phyloP scores from a whole-genome alignment of 2,113 vertebrate genomes.

The Channa argus region DNA sequence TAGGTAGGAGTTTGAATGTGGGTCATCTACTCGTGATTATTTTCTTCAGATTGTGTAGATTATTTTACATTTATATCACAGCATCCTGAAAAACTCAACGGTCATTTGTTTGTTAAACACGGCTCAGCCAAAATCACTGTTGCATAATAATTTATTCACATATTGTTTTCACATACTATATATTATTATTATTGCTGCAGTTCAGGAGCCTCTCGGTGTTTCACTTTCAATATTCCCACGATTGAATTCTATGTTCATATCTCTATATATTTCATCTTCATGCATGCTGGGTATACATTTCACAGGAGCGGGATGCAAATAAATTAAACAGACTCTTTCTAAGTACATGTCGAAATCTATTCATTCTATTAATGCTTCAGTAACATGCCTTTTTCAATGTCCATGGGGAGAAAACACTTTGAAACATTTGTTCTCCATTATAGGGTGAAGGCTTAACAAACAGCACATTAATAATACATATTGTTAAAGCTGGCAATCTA shows the following conservation, averaged over 20 bases:
- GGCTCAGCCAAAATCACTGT: constrained; percentile 56
- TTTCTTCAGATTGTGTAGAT: neutral
- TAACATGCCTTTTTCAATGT: constrained; percentile 85
- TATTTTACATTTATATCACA: constrained; percentile 12
- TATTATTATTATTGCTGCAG: constrained; percentile 88
- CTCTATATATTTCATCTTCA: constrained; percentile 78
- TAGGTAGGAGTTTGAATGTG: no score
- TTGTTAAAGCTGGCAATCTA: constrained; percentile 78
- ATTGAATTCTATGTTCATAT: constrained; percentile 74
- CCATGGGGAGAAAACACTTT: constrained; percentile 60
- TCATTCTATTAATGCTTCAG: constrained; percentile 84
- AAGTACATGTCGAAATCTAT: constrained; percentile 83
- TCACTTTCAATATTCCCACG: constrained; percentile 73
- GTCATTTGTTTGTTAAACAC: constrained; percentile 44
- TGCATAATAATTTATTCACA: constrained; percentile 84
- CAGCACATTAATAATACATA: constrained; percentile 77
- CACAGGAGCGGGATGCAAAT: constrained; percentile 86
- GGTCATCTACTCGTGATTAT: no score
- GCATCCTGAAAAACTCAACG: neutral
- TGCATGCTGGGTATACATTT: constrained; percentile 85
- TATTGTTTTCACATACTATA: constrained; percentile 74
- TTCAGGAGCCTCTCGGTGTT: constrained; percentile 75
- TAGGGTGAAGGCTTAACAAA: constrained; percentile 76
- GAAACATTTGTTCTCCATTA: constrained; percentile 70
- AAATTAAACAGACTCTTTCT: constrained; percentile 80